Evolutionary conservation across 2,888 invertebrate species (phyloP).

Genomic region (Sericinus montela): DNA sequence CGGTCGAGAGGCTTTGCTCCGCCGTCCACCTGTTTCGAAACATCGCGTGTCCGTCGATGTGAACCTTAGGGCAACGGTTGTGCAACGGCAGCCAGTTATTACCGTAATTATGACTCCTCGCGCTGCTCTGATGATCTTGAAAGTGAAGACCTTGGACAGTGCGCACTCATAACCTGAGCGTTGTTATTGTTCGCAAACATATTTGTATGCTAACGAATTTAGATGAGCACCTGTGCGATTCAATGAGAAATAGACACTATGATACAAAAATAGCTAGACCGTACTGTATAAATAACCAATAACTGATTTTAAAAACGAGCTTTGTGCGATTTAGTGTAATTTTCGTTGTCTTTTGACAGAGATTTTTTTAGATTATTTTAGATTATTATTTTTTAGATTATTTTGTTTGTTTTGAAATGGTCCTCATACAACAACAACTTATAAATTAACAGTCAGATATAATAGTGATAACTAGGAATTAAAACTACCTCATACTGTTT

Average conservation of each 20-base stretch:
- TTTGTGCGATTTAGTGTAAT: neutral
- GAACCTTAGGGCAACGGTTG: constrained; percentile 42
- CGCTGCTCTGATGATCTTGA: constrained; percentile 75
- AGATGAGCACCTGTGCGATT: neutral
- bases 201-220: constrained; percentile 51
- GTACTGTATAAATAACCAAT: neutral
- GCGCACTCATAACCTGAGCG: constrained; percentile 43
- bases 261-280: neutral
- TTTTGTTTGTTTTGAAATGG: too few relatives aligned
- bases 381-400: too few relatives aligned
- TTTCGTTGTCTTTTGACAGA: neutral
- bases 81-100: constrained; percentile 57
- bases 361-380: too few relatives aligned
- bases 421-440: too few relatives aligned
- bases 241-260: neutral
- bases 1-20: neutral
- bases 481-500: too few relatives aligned
- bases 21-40: constrained; percentile 32
- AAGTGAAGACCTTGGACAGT: constrained; percentile 68
- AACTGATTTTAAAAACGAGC: neutral
- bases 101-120: constrained; percentile 69
- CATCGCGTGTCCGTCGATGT: constrained; percentile 37
- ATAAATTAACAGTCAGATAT: too few relatives aligned
- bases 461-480: too few relatives aligned
- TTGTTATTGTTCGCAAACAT: constrained; percentile 33